Evolutionary conservation across 2,888 invertebrate species (phyloP).

Genomic region (Trisateles emortualis): DNA sequence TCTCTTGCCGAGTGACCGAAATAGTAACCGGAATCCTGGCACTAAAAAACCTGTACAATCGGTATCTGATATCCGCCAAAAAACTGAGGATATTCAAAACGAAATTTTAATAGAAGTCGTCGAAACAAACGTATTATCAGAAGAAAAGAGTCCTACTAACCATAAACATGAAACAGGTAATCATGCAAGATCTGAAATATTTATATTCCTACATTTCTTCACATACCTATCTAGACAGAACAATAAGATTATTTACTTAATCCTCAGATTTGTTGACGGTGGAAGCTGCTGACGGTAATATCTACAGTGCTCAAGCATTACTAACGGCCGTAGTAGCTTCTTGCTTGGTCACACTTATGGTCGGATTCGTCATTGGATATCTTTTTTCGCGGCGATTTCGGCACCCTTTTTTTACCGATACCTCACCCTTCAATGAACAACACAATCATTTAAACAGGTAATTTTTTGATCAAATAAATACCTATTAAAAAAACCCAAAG

Average conservation of each 20-base stretch:
- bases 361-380: constrained; percentile 95
- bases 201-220: neutral
- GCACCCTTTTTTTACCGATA: constrained; percentile 90
- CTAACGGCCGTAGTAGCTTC: constrained; percentile 93
- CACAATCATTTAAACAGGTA: constrained; percentile 92
- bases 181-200: neutral
- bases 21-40: constrained; percentile 76
- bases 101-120: constrained; percentile 89
- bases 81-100: constrained; percentile 87
- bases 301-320: constrained; percentile 93
- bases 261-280: constrained; percentile 77
- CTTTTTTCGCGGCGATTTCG: constrained; percentile 93
- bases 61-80: constrained; percentile 84
- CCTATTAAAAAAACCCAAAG: neutral
- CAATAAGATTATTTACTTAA: neutral
- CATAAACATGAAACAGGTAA: constrained; percentile 83
- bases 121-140: constrained; percentile 88
- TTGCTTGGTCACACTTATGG: constrained; percentile 92
- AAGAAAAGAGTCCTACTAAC: constrained; percentile 82
- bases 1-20: constrained; percentile 73
- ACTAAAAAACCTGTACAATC: constrained; percentile 77
- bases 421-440: constrained; percentile 92
- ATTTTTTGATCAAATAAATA: constrained; percentile 4
- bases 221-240: no score
- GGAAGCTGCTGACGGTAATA: constrained; percentile 88